Evolutionary conservation across 2,888 invertebrate genomes (phyloP).

Genomic region (Macroteleia sp.): DNA sequence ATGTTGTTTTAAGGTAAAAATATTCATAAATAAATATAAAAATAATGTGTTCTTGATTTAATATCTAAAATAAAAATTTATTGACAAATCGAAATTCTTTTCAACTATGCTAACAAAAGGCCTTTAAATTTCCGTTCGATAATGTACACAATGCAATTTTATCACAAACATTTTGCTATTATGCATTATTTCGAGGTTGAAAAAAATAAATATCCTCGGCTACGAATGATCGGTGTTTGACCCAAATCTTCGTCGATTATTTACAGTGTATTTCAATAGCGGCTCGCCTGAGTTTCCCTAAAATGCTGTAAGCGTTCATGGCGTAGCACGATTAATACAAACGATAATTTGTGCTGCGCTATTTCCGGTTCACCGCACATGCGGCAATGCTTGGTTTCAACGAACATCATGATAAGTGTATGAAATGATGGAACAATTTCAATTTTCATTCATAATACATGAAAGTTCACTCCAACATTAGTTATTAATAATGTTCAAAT

Average conservation of each 20-base stretch:
- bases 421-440: slow-evolving; percentile 2
- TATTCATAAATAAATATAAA: too few species aligned
- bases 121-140: neutral
- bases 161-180: neutral
- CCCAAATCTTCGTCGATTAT: slow-evolving; percentile 39
- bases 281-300: slow-evolving; percentile 28
- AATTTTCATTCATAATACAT: slow-evolving; percentile 5
- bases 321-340: slow-evolving; percentile 44
- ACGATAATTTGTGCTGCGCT: slow-evolving; percentile 41
- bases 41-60: too few species aligned
- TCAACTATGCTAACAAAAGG: neutral
- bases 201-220: slow-evolving; percentile 16
- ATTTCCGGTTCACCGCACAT: slow-evolving; percentile 44
- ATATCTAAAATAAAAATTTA: too few species aligned
- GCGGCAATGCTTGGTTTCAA: slow-evolving; percentile 14
- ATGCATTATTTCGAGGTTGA: neutral
- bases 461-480: neutral
- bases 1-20: too few species aligned
- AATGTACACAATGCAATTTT: neutral
- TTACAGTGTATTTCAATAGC: slow-evolving; percentile 36
- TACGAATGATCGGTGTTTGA: slow-evolving; percentile 30
- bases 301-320: slow-evolving; percentile 28
- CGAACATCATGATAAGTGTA: slow-evolving; percentile 9
- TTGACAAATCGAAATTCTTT: too few species aligned
- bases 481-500: too few species aligned